Base-by-base conservation (phyloP, 1,140 invertebrate species). In the Geopemphigus sp. region DNA sequence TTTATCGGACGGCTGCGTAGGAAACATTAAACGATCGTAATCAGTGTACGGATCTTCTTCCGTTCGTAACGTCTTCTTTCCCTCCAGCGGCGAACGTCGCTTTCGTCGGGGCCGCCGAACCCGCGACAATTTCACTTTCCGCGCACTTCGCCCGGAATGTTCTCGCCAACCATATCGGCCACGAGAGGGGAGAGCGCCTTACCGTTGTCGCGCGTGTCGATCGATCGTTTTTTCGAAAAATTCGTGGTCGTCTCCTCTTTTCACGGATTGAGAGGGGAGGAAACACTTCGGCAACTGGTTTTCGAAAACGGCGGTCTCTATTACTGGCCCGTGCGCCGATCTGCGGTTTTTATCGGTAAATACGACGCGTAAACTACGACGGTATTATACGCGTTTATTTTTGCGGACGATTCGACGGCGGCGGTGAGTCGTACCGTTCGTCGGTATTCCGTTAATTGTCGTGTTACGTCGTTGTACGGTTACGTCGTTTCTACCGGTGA, bases 111-210 rank as follows among this genome's bases (percentile, higher is more conserved):
- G 17, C 22, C 22, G 6, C 15, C 15, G 26, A 70, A 26, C 15
- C n/a, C 6, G 26, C 50, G 26, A 70, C 12, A 53, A 54, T 54
- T 29, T 72, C 50, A 54, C 68, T 72, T 72, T 72, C 15, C 50
- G n/a, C 17, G 47, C 47, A 5, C 24, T 24, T 70, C 14, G 32
- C 11, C 68, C 24, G 50, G 24, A 54, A 54, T 15, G 26, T 19
- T 53, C 47, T 29, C n/a, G n/a, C 47, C 24, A 26, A 70, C 66
- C 17, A 29, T 70, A 70, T 53, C 47, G 15, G 10, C 19, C 10
- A 26, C 53, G 29, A 53, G 19, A 47, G 12, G 6, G n/a, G 24
- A 53, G 2, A 70, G 53, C n/a, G 5, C 24, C 6, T 1, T 68
- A 8, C 24, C n/a, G 3, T 39, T 39, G 32, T 39, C 32, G 3